Evolutionary conservation across 1,140 invertebrate genomes (phyloP).

Genomic region (Ceratitis capitata): DNA sequence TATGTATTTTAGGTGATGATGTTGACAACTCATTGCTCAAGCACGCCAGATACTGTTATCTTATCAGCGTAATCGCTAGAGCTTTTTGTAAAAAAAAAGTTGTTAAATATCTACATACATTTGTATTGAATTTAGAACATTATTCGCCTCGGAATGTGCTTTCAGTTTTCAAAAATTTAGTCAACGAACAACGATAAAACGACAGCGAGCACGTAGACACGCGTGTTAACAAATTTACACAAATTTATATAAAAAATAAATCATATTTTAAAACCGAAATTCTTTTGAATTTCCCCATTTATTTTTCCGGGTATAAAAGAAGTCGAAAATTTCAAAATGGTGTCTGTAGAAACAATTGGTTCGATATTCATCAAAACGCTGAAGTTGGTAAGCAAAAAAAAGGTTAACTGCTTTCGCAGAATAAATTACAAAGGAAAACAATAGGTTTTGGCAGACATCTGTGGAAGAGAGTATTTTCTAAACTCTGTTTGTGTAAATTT

Average conservation of each 20-base stretch:
- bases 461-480: too few species aligned
- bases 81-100: neutral
- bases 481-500: neutral
- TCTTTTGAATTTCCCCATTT: neutral
- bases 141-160: neutral
- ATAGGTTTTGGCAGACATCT: too few species aligned
- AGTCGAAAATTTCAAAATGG: neutral
- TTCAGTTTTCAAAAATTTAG: neutral
- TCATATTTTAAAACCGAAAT: neutral
- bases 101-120: neutral
- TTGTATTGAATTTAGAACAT: neutral
- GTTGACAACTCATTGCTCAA: neutral
- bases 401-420: neutral
- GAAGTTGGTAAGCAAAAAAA: constrained; percentile 75
- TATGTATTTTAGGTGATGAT: too few species aligned
- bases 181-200: neutral
- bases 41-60: neutral
- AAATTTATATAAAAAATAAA: neutral
- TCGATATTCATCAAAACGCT: constrained; percentile 81
- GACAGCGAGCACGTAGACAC: too few species aligned
- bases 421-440: too few species aligned
- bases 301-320: neutral
- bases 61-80: neutral
- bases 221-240: neutral
- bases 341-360: constrained; percentile 77